Base-by-base conservation (phyloP, 2,797 vertebrate genomes). In the Danio albolineatus region DNA sequence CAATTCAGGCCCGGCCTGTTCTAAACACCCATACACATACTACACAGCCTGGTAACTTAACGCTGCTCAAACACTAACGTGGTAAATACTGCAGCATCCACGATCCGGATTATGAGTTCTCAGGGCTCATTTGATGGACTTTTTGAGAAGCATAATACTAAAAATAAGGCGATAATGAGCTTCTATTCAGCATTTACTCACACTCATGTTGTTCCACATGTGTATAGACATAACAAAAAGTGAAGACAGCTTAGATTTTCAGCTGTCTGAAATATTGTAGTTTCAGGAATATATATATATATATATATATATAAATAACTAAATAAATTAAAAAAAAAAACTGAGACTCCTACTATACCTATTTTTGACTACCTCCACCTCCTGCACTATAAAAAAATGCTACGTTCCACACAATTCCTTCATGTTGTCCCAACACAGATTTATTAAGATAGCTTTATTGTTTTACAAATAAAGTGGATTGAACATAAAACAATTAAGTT, bases 1-100 rank as follows among this genome's bases (percentile, higher is more conserved):
- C 78, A 57, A 53, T 67, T 66, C 74, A 36, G 41, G 21, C 10
- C n/a, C 10, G 10, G 57, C 41, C 60, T 71, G 41, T 56, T 73
- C 65, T 46, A 59, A 73, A 66, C 76, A 48, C 43, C 10, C 21
- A 79, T 49, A 38, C 67, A 17, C 60, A 75, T 51, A 56, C 66
- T 39, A 28, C 39, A 56, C 46, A 39, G 74, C 69, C 39, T 43
- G 19, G 39, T 66, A 56, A 57, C 51, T 51, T 54, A 43, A 44
- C 0, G 21, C 46, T 38, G 49, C 48, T 54, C 14, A 59, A 51
- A 66, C 71, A 66, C 49, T 56, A 14, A 65, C 49, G 44, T 13
- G 39, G 19, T 66, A 38, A 44, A 66, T n/a, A 38, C 64, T 46
- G 21, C 62, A 57, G 51, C 62, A 66, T n/a, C 19, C 49, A 44